These are phyloP conservation scores for Myotis brandtii DNA, from an alignment of 2,113 vertebrate species.

Conservation along the genomic window DNA sequence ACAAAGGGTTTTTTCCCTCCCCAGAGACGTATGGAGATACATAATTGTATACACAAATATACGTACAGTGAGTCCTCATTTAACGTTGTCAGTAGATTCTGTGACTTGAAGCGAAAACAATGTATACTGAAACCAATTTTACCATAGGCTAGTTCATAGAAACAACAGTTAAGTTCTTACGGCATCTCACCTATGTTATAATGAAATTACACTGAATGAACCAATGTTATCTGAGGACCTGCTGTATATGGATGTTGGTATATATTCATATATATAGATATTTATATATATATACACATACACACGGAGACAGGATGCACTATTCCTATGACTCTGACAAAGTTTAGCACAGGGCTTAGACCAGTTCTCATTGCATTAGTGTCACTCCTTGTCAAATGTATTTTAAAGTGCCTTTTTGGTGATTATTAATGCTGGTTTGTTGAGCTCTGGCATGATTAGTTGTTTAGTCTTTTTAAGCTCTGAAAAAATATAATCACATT, in stretches of 20 bases:
- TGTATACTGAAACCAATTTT: background rate
- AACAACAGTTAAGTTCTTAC: background rate
- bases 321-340: background rate
- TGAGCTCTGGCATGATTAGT: slow-evolving; percentile 28
- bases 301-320: background rate
- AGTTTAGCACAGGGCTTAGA: slow-evolving; percentile 16
- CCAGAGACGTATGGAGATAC: background rate
- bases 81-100: background rate
- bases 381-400: slow-evolving; percentile 57
- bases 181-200: background rate
- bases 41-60: too few species aligned
- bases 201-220: background rate
- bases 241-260: background rate
- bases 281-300: background rate
- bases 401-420: slow-evolving; percentile 74
- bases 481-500: slow-evolving; percentile 45
- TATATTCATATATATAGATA: background rate
- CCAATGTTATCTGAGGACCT: background rate
- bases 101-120: background rate
- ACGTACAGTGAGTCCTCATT: background rate
- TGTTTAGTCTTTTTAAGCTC: slow-evolving; percentile 54
- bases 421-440: slow-evolving; percentile 66
- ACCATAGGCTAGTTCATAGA: background rate
- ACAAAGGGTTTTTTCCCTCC: slow-evolving; percentile 19
- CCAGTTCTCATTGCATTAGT: slow-evolving; percentile 51